Conservation (phyloP, 1,140 invertebrate species). For the Pinna nobilis region DNA sequence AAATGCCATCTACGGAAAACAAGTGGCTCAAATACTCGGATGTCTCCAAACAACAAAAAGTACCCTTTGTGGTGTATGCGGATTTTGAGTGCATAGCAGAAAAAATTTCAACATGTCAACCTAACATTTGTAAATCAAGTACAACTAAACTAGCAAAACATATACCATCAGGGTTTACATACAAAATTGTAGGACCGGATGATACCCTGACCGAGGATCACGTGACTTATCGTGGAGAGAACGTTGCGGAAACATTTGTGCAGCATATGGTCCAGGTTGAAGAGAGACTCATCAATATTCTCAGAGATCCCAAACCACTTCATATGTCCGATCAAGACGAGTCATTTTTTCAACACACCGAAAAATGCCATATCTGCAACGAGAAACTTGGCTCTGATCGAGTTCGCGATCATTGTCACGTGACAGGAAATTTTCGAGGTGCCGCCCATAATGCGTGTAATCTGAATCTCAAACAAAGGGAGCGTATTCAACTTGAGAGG, state of each 20-base stretch:
- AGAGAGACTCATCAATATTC: slow-evolving; percentile 2
- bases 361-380: slow-evolving; percentile 26
- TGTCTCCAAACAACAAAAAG: slow-evolving; percentile 24
- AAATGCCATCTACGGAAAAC: slow-evolving; percentile 23
- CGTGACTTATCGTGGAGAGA: slow-evolving; percentile 21
- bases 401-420: slow-evolving; percentile 39
- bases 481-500: slow-evolving; percentile 45
- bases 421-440: slow-evolving; percentile 45
- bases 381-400: slow-evolving; percentile 1
- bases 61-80: slow-evolving; percentile 27
- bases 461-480: slow-evolving; percentile 32
- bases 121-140: background rate
- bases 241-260: slow-evolving; percentile 15
- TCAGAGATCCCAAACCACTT: slow-evolving; percentile 11
- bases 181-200: slow-evolving; percentile 1
- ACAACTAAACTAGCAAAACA: slow-evolving; percentile 15
- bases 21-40: slow-evolving; percentile 36
- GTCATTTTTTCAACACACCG: background rate
- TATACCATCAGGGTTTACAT: slow-evolving; percentile 13
- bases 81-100: slow-evolving; percentile 25
- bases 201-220: slow-evolving; percentile 16
- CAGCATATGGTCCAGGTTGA: slow-evolving; percentile 17
- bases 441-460: slow-evolving; percentile 45
- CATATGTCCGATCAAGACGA: no score
- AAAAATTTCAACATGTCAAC: background rate